Evolutionary conservation across 1,140 invertebrate genomes (phyloP), one percentile per base, ranked within the genome.

Genomic region (Ceratina japonica): DNA sequence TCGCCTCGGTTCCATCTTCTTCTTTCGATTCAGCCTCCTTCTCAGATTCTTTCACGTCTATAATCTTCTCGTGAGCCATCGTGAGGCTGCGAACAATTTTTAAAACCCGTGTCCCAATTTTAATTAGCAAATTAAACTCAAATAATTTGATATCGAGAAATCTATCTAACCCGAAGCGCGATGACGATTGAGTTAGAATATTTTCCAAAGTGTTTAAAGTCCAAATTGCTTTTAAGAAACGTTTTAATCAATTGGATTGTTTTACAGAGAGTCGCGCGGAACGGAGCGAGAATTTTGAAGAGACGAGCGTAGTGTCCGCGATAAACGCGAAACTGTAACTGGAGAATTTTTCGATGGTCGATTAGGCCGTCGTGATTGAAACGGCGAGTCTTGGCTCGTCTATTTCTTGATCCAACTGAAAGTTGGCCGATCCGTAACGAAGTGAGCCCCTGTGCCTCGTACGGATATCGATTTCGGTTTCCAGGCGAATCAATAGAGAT

Each of bases 391-490:
- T 66, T 37, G 69, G 16, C 52, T 54, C 22, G 78, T 79, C 84
- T 75, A 64, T 61, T 72, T 49, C 62, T 71, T 62, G 68, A 87
- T 87, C 85, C 81, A 59, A 86, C 79, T 82, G 82, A 80, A n/a
- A 82, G 80, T 86, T 84, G 70, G 63, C 80, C 49, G 83, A 85
- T 85, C 44, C 84, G 89, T 87, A 89, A 87, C 88, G 88, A 91
- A 91, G 90, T 90, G 87, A 89, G 87, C 89, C 83, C 85, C 87
- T 88, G 87, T 91, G 87, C 89, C 91, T 88, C 88, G 89, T 84
- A 90, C 90, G 88, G 85, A 86, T 91, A 91, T 91, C 85, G 91
- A 91, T 91, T 91, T 82, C 37, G 84, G 87, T 87, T 90, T 89
- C 87, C 85, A 79, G 69, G 77, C 84, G 71, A 91, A 91, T 90